Evolutionary conservation across 2,113 vertebrate genomes (phyloP), one percentile per base, ranked within the genome.

Genomic region (Guaruba guarouba): DNA sequence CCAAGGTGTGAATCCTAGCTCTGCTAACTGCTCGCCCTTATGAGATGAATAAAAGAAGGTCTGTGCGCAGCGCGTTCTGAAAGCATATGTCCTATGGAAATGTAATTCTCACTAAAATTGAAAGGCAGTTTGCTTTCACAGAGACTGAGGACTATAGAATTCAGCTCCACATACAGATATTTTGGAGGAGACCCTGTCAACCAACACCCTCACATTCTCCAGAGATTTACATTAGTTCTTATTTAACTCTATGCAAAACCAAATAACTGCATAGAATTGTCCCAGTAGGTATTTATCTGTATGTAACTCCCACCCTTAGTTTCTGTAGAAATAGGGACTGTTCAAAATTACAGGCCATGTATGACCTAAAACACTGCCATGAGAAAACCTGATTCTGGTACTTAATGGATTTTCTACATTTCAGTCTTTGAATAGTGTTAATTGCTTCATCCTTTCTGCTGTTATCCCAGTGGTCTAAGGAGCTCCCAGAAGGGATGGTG

Each of bases 1-100:
- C 37, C 29, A 88, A 52, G 43, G 82, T 91, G 92, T 89, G 86
- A 96, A 95, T 95, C 88, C 69, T 52, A 78, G 52, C 35, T 84
- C 86, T 75, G 78, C 86, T 94, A 91, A 73, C 48, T 71, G 46
- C 44, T 92, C 33, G 31, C 11, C n/a, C 46, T 35, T 93, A 70
- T 20, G 64, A 24, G 35, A 88, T 37, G 86, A 76, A 80, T 73
- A 77, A 96, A 78, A 85, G 55, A 75, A 88, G 18, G 4, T 80
- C n/a, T 77, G n/a, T 74, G 41, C 70, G 59, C 29, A 52, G 20
- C 35, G 20, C 70, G 64, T 85, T 85, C 46, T 44, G 52, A 61
- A 86, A 88, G 66, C 2, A 1, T 37, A 57, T 43, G 33, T 52
- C 66, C 35, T 64, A 41, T 67, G 64, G 37, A 92, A 78, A 63